Percentiles rank a stretch among this genome's conserved stretches.
phyloP scores from a whole-genome alignment of 2,113 vertebrate genomes.

The Takifugu flavidus region DNA sequence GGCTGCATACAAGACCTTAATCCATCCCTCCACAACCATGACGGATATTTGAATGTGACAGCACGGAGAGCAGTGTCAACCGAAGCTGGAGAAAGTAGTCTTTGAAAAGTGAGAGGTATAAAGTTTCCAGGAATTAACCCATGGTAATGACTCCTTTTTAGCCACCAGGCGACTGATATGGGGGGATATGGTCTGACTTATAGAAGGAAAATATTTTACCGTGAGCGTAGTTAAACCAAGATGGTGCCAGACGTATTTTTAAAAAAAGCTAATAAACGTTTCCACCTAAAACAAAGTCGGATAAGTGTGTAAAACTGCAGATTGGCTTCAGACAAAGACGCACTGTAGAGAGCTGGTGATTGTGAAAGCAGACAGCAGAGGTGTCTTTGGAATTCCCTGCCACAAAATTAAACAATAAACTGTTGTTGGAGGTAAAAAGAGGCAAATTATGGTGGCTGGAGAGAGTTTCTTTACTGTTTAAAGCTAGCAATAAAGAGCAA shows the following conservation, averaged over 20 bases:
- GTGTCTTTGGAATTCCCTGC: slow-evolving; percentile 40
- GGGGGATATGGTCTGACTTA: too few relatives aligned
- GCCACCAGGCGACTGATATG: too few relatives aligned
- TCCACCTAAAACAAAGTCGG: slow-evolving; percentile 21
- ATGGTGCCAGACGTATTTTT: too few relatives aligned
- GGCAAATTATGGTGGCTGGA: not conserved
- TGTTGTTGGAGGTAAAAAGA: slow-evolving; percentile 22
- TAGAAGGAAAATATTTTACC: too few relatives aligned
- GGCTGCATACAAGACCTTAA: not conserved
- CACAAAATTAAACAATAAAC: slow-evolving; percentile 59
- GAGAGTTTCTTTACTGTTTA: slow-evolving; percentile 2
- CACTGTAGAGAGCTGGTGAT: slow-evolving; percentile 22
- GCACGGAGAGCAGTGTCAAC: slow-evolving; percentile 16
- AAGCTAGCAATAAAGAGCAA: slow-evolving; percentile 7
- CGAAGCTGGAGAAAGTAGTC: slow-evolving; percentile 9
- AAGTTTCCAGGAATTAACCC: not conserved
- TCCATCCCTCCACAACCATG: slow-evolving; percentile 17
- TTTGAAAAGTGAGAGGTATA: not conserved
- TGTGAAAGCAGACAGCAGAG: slow-evolving; percentile 12
- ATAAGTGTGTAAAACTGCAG: slow-evolving; percentile 33
- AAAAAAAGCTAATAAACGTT: not conserved
- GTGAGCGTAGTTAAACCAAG: too few relatives aligned
- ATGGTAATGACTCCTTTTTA: not conserved
- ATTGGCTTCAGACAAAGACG: slow-evolving; percentile 43
- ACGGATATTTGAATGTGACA: slow-evolving; percentile 14